These are phyloP conservation scores for Nothoprocta pentlandii DNA, from an alignment of 2,113 vertebrate species.

Conservation along the genomic window DNA sequence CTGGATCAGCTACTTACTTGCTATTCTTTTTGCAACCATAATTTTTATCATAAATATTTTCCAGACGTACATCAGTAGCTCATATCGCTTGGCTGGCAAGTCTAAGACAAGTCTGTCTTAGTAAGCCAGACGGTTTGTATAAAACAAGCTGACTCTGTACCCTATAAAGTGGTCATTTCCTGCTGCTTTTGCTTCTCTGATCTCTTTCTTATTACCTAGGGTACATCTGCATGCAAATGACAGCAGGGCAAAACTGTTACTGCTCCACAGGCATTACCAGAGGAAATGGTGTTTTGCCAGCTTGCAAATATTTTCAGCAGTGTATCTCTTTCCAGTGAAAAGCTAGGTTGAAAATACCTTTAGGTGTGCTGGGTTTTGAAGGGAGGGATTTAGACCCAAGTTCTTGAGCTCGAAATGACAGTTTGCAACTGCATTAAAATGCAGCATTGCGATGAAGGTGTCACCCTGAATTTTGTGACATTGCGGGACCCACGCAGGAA, in stretches of 20 bases:
- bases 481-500: not conserved
- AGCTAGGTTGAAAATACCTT: not conserved
- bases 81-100: constrained; percentile 53
- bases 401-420: not conserved
- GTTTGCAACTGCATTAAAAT: not conserved
- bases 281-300: constrained; percentile 13
- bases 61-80: constrained; percentile 43
- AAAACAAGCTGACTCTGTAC: constrained; percentile 63
- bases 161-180: constrained; percentile 62
- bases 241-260: not conserved
- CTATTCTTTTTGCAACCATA: constrained; percentile 50
- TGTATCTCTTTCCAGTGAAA: not conserved
- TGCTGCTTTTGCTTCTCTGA: constrained; percentile 17
- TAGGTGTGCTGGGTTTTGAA: not conserved
- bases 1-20: constrained; percentile 64
- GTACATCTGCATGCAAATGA: constrained; percentile 40
- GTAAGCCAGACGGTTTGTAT: constrained; percentile 3
- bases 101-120: constrained; percentile 38
- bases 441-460: not conserved
- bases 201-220: not conserved
- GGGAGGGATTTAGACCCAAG: accelerated
- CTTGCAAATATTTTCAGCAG: not conserved
- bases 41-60: constrained; percentile 67
- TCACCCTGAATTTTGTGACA: accelerated
- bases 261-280: not conserved